Evolutionary conservation across 2,797 vertebrate species (phyloP).

Genomic region (Jordanella pulchra): DNA sequence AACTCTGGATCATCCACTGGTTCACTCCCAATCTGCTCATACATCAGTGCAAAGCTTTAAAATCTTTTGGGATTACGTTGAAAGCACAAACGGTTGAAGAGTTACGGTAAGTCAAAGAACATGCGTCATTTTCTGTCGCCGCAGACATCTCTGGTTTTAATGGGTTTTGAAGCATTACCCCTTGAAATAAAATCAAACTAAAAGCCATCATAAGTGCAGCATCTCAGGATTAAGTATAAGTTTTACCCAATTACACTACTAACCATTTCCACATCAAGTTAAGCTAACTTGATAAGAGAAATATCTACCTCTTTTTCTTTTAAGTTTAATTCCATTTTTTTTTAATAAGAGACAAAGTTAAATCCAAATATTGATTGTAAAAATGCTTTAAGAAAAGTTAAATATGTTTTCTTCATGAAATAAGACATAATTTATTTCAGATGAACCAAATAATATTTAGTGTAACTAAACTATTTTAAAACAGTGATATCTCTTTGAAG

Average conservation of each 20-base stretch:
- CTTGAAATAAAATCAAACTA: neutral
- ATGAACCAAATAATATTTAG: neutral
- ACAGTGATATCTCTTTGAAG: constrained; percentile 47
- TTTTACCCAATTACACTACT: neutral
- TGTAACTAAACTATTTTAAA: constrained; percentile 18
- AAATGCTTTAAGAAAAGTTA: too few species aligned
- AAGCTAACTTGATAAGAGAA: neutral
- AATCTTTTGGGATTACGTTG: too few species aligned
- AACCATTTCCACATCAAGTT: neutral
- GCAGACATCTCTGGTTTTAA: too few species aligned
- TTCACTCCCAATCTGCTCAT: too few species aligned
- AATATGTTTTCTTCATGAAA: too few species aligned
- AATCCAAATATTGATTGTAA: neutral
- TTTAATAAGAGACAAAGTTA: neutral
- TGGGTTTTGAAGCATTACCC: neutral
- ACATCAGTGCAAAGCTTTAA: too few species aligned
- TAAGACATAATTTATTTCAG: neutral
- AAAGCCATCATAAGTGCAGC: neutral
- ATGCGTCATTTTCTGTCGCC: too few species aligned
- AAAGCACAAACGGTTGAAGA: too few species aligned
- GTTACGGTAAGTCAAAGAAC: too few species aligned
- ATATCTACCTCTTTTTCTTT: too few species aligned
- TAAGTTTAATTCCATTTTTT: neutral
- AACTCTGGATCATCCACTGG: too few species aligned
- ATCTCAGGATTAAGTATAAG: neutral